phyloP scores from a whole-genome alignment of 2,113 vertebrate genomes.

The Macrotis lagotis region DNA sequence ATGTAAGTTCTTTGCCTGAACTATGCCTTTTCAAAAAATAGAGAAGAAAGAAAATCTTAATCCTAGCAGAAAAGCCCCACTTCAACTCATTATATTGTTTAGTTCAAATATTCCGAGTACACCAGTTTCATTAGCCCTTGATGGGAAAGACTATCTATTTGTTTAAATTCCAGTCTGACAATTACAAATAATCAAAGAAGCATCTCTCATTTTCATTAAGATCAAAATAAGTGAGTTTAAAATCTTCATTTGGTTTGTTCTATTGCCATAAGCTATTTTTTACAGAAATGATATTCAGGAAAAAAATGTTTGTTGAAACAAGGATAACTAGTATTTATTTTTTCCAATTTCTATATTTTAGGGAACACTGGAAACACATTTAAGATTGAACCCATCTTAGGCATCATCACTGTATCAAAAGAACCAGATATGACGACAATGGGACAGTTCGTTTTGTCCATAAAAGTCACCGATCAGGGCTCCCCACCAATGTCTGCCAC shows the following conservation, averaged over 20 bases:
- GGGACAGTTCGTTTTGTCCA: constrained; percentile 93
- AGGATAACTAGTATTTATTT: constrained; percentile 69
- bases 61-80: neutral
- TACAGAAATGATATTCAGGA: constrained; percentile 5
- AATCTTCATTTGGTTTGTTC: neutral
- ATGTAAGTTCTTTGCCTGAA: neutral
- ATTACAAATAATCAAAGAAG: neutral
- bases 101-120: neutral
- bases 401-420: constrained; percentile 92
- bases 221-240: neutral
- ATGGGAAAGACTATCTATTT: neutral
- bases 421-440: constrained; percentile 92
- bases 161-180: constrained; percentile 6
- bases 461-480: constrained; percentile 93
- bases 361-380: constrained; percentile 95
- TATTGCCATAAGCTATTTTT: neutral
- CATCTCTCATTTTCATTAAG: constrained; percentile 13
- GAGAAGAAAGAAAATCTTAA: neutral
- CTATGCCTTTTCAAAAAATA: neutral
- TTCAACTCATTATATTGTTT: neutral
- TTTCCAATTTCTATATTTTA: constrained; percentile 81
- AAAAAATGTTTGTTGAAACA: neutral
- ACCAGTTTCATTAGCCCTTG: neutral
- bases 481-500: constrained; percentile 92
- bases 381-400: constrained; percentile 94